A percentile compares a stretch with the other conserved stretches of the same genome.
Conservation (phyloP, 2,797 vertebrate genomes). For the Bryconaethiops microstoma region DNA sequence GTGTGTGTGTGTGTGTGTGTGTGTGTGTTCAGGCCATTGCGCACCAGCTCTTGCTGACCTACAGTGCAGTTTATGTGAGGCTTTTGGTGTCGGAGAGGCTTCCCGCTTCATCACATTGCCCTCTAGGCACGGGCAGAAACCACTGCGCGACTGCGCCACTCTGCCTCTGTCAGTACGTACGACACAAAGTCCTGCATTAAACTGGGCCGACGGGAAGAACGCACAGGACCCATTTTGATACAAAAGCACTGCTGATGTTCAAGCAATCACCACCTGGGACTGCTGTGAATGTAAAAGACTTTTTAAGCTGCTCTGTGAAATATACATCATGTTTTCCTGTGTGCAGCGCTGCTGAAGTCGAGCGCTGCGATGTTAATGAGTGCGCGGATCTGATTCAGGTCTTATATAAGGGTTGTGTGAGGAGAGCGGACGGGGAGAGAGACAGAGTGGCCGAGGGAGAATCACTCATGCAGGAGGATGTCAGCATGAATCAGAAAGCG, state of each 20-base stretch:
- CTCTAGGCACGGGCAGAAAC: constrained; percentile 50
- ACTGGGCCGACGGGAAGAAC: constrained; percentile 15
- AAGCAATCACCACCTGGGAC: constrained; percentile 41
- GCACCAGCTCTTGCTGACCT: constrained; percentile 78
- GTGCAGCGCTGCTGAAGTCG: neutral
- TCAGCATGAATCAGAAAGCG: constrained; percentile 50
- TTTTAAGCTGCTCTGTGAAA: constrained; percentile 39
- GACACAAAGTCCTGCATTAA: constrained; percentile 69
- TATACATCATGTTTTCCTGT: constrained; percentile 24
- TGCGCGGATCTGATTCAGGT: neutral
- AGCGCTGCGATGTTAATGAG: constrained; percentile 30
- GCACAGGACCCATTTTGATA: constrained; percentile 42
- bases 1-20: constrained; percentile 12
- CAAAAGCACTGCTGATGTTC: constrained; percentile 41
- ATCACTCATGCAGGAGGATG: constrained; percentile 37
- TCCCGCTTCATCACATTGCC: constrained; percentile 53
- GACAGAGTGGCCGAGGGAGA: constrained; percentile 27
- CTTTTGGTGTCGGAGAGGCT: constrained; percentile 74
- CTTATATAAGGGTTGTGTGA: constrained; percentile 49
- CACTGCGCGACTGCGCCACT: constrained; percentile 69
- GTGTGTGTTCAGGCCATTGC: constrained; percentile 70
- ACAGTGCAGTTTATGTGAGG: constrained; percentile 77
- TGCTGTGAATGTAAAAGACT: constrained; percentile 51
- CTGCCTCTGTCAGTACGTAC: constrained; percentile 81
- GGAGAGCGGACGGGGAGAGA: neutral